Conservation (phyloP, 2,888 invertebrate species). For the Galerucella nymphaeae region DNA sequence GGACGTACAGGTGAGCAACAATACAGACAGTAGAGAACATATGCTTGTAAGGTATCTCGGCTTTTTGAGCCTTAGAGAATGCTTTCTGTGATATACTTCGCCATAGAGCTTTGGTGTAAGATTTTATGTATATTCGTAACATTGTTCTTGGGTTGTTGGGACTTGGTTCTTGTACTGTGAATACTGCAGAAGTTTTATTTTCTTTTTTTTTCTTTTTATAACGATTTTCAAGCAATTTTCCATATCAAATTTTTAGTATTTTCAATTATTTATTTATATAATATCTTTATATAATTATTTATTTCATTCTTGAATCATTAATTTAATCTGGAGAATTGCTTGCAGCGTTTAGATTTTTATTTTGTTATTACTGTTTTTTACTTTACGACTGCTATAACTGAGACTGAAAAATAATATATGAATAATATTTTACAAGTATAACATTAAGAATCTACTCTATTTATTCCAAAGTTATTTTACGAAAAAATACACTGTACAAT, state of each 20-base stretch:
- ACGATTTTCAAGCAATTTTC: background rate
- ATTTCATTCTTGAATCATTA: background rate
- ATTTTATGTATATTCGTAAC: constrained; percentile 8
- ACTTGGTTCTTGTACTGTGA: constrained; percentile 21
- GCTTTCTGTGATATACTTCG: constrained; percentile 52
- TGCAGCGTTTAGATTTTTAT: background rate
- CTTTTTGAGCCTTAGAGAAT: constrained; percentile 57
- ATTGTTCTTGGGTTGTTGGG: constrained; percentile 13
- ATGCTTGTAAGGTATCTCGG: constrained; percentile 57
- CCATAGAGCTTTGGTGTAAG: constrained; percentile 37
- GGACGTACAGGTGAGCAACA: constrained; percentile 63
- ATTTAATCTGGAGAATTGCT: background rate
- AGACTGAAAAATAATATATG: background rate
- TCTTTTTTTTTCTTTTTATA: constrained; percentile 3
- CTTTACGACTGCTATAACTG: background rate
- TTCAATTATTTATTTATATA: background rate
- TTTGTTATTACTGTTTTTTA: constrained; percentile 2
- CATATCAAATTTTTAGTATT: background rate
- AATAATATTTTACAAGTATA: background rate
- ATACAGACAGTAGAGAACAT: constrained; percentile 24
- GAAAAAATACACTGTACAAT: constrained; percentile 10
- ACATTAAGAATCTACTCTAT: background rate
- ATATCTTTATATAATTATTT: no score
- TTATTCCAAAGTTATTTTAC: background rate
- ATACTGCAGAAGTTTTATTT: background rate